phyloP scores from a whole-genome alignment of 64 coral and sea anemone genomes.

The Montipora efflorescens region DNA sequence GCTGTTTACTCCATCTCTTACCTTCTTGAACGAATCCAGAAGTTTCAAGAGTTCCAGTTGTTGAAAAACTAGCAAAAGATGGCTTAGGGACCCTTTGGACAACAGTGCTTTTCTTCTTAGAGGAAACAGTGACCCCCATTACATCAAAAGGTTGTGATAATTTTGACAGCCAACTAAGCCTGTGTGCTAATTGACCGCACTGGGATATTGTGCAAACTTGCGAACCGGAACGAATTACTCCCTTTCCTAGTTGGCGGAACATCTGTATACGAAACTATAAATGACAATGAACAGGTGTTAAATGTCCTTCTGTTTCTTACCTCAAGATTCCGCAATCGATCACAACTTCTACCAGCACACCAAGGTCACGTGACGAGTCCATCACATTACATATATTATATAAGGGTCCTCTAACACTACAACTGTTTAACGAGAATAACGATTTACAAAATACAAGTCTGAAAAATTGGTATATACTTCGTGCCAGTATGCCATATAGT shows the following conservation, averaged over 20 bases:
- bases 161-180: not conserved
- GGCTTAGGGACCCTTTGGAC: conserved; percentile 23
- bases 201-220: not conserved
- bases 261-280: not conserved
- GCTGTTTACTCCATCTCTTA: conserved; percentile 4
- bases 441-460: too few species aligned
- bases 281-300: conserved; percentile 1
- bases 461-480: too few species aligned
- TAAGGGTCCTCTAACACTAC: too few species aligned
- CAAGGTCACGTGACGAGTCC: too few species aligned
- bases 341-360: not conserved
- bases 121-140: conserved; percentile 42
- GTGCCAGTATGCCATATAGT: too few species aligned
- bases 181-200: not conserved
- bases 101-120: not conserved
- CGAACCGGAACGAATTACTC: not conserved
- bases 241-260: not conserved
- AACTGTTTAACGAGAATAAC: too few species aligned
- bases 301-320: not conserved
- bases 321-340: not conserved
- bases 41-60: conserved; percentile 41
- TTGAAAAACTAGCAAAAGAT: conserved; percentile 70
- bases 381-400: too few species aligned
- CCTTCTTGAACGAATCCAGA: conserved; percentile 2
- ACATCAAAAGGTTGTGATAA: conserved; percentile 7